Percentiles rank a stretch among this genome's conserved stretches.
Evolutionary conservation across 2,797 vertebrate species (phyloP).

Genomic region (Sparidentex hasta): DNA sequence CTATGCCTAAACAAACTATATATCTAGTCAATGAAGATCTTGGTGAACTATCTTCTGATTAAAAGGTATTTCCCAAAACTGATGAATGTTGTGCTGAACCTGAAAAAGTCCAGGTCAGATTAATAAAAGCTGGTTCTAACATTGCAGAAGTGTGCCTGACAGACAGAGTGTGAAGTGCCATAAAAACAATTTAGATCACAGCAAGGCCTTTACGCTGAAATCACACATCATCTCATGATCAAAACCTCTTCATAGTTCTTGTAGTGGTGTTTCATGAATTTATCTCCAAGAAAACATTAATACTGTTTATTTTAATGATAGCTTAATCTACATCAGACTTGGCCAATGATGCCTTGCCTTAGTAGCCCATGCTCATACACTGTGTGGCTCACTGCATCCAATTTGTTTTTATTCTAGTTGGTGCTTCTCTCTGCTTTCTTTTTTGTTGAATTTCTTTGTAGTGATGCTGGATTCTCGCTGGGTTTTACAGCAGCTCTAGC

Average conservation of each 20-base stretch:
- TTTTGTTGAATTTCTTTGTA: background rate
- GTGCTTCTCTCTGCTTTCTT: background rate
- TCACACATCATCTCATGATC: background rate
- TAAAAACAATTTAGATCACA: too few relatives aligned
- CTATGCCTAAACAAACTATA: too few relatives aligned
- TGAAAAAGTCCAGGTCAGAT: too few relatives aligned
- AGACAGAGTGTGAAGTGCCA: too few relatives aligned
- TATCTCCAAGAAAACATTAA: background rate
- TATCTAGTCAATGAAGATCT: too few relatives aligned
- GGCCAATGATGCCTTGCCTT: background rate
- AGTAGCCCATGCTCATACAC: background rate
- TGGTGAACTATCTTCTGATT: too few relatives aligned
- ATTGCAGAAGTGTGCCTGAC: too few relatives aligned
- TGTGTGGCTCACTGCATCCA: slow-evolving; percentile 12
- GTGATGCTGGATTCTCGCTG: slow-evolving; percentile 8
- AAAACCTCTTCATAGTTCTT: too few relatives aligned
- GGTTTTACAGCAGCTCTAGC: slow-evolving; percentile 3
- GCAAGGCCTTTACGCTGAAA: background rate
- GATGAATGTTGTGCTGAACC: too few relatives aligned
- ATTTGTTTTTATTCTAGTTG: slow-evolving; percentile 4
- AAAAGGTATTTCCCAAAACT: too few relatives aligned
- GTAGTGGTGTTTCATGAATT: background rate
- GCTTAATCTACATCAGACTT: background rate
- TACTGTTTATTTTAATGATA: background rate
- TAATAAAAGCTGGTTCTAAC: too few relatives aligned